Conservation (phyloP, 2,113 vertebrate species). For the Centrocercus urophasianus region DNA sequence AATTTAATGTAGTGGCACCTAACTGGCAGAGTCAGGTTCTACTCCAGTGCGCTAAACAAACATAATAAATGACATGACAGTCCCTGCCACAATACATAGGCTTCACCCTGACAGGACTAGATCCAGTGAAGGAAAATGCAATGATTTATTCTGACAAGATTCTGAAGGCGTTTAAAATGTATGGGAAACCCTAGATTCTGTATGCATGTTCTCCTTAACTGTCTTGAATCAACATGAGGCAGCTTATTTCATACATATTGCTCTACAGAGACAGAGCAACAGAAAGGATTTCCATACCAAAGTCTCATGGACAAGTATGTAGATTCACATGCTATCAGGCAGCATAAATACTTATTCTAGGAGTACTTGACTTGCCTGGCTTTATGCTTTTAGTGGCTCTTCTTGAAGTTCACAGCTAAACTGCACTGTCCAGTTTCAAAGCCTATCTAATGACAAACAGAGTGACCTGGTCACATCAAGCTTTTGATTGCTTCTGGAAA, state of each 20-base stretch:
- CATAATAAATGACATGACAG: conserved; percentile 46
- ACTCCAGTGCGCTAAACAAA: conserved; percentile 53
- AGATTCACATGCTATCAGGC: not conserved
- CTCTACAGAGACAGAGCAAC: not conserved
- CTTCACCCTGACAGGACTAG: conserved; percentile 36
- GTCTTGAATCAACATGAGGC: not conserved
- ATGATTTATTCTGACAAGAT: conserved; percentile 58
- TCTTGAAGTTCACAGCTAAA: conserved; percentile 2
- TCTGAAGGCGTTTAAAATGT: conserved; percentile 52
- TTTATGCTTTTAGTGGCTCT: not conserved
- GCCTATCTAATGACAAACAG: not conserved
- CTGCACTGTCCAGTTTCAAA: not conserved
- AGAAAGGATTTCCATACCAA: conserved; percentile 9
- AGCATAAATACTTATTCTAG: not conserved
- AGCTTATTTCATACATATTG: not conserved
- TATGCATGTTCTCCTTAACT: not conserved
- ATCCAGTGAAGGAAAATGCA: not conserved
- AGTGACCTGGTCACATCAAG: not conserved
- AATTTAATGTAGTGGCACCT: conserved; percentile 39
- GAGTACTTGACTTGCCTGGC: not conserved
- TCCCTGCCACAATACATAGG: conserved; percentile 31
- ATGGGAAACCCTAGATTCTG: not conserved
- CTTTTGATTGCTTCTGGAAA: not conserved
- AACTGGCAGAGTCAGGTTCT: conserved; percentile 41
- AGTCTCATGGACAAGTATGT: not conserved